These are phyloP conservation scores for Aphyosemion australe DNA, from an alignment of 2,113 vertebrate genomes.

Conservation along the genomic window DNA sequence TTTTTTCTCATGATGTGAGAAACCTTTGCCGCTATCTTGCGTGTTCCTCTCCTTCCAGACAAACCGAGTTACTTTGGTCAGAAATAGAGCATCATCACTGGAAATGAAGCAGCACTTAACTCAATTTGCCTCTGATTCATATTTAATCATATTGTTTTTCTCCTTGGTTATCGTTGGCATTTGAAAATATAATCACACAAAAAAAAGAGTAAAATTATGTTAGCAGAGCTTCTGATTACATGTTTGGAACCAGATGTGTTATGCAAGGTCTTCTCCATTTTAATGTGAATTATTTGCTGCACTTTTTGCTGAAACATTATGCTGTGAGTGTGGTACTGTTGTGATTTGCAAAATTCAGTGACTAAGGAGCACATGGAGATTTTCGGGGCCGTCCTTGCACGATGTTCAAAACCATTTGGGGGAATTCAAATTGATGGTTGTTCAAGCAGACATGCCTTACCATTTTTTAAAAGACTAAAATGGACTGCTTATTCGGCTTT, in stretches of 20 bases:
- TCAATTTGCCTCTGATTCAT: conserved; percentile 38
- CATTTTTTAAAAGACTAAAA: conserved; percentile 76
- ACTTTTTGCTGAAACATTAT: conserved; percentile 71
- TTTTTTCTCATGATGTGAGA: conserved; percentile 29
- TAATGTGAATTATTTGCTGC: conserved; percentile 63
- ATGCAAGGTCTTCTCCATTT: conserved; percentile 68
- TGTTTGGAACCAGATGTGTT: conserved; percentile 56
- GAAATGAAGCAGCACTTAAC: conserved; percentile 19
- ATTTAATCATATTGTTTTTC: conserved; percentile 8
- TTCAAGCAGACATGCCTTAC: conserved; percentile 83
- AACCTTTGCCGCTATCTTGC: conserved; percentile 20
- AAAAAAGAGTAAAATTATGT: conserved; percentile 7
- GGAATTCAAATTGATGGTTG: conserved; percentile 61
- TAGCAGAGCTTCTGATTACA: conserved; percentile 33
- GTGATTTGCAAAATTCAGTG: conserved; percentile 61
- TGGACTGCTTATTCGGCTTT: conserved; percentile 82
- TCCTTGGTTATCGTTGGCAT: conserved; percentile 31
- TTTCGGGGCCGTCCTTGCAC: conserved; percentile 59
- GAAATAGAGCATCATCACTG: conserved; percentile 12
- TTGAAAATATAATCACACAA: conserved; percentile 30
- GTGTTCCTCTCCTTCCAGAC: conserved; percentile 30
- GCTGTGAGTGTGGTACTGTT: conserved; percentile 66
- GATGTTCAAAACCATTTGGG: conserved; percentile 60
- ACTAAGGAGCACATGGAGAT: conserved; percentile 56
- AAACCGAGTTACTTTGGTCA: conserved; percentile 19